Conservation (phyloP, 2,113 vertebrate species). For the Plectropomus leopardus region DNA sequence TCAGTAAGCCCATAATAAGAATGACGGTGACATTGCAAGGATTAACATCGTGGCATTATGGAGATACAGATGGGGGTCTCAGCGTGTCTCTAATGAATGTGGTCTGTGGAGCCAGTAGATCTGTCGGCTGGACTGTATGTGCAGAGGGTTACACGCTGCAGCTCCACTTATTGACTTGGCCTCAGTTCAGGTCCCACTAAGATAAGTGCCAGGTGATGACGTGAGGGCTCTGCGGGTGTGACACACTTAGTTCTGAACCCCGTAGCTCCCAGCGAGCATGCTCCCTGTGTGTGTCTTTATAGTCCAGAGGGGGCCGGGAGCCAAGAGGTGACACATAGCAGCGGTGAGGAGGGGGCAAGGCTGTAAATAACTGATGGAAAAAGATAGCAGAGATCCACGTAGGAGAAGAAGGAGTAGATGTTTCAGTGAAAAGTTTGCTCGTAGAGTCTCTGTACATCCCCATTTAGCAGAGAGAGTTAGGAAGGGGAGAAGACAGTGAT, state of each 20-base stretch:
- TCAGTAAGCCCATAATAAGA: conserved; percentile 49
- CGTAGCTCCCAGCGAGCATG: conserved; percentile 75
- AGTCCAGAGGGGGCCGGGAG: conserved; percentile 71
- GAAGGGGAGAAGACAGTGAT: conserved; percentile 17
- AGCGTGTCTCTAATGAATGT: conserved; percentile 64
- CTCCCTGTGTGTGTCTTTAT: conserved; percentile 66
- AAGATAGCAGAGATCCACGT: conserved; percentile 55
- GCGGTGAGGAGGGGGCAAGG: conserved; percentile 13
- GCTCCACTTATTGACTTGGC: conserved; percentile 74
- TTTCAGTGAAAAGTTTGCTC: conserved; percentile 59
- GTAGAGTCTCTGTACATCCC: conserved; percentile 77
- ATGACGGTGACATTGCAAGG: conserved; percentile 50
- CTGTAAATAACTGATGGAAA: conserved; percentile 54
- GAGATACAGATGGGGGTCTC: conserved; percentile 64
- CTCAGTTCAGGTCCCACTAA: conserved; percentile 64
- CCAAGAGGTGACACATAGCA: conserved; percentile 71
- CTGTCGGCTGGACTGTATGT: conserved; percentile 40
- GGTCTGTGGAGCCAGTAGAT: conserved; percentile 50
- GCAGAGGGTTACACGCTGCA: conserved; percentile 46
- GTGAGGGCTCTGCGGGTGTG: conserved; percentile 62
- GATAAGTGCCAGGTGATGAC: conserved; percentile 73
- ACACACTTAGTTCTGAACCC: conserved; percentile 61
- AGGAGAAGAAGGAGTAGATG: conserved; percentile 45
- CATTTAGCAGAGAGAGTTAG: conserved; percentile 23
- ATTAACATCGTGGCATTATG: conserved; percentile 45